Base-by-base conservation (phyloP, 2,113 vertebrate genomes). In the Zosterops hypoxanthus region DNA sequence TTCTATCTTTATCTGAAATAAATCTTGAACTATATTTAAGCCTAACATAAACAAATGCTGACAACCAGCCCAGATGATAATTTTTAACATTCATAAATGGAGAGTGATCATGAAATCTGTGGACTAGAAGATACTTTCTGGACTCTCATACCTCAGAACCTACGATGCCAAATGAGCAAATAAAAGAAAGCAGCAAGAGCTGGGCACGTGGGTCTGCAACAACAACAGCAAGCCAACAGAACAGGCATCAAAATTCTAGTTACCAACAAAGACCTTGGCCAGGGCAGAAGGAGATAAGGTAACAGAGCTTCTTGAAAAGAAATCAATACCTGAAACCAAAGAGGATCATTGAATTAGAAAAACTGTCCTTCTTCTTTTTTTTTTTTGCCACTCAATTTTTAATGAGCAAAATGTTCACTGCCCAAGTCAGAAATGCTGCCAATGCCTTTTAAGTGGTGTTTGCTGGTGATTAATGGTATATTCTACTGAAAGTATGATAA, bases 271-370 rank as follows among this genome's bases (percentile, higher is more conserved):
- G 82, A 92, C 59, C 84, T 42, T 25, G 64, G 63, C 47, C 66
- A 73, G 50, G 46, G 36, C 41, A 77, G 50, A 57, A 33, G 28
- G 33, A 16, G 2, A 28, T 29, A 79, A n/a, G 31, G 29, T 34
- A 87, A 34, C 1, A 75, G 70, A 65, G 86, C 79, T 73, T 55
- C 59, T 36, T 18, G 42, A 81, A 88, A 77, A 80, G 19, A 90
- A 96, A 95, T 86, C 82, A 47, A 86, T 88, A 83, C 5, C 17
- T 77, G 64, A 94, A 88, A 86, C 64, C 56, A 56, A 96, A 96
- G 17, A 88, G 21, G 63, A 89, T 60, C 33, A 65, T 1, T 29
- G 22, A 60, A 75, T 82, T 64, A 61, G 15, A 72, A 85, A 82
- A 94, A 34, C 7, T 11, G 13, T 2, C 23, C 3, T 33, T 26